Evolutionary conservation across 1,140 invertebrate genomes (phyloP).

Genomic region (Gonioctena quinquepunctata): DNA sequence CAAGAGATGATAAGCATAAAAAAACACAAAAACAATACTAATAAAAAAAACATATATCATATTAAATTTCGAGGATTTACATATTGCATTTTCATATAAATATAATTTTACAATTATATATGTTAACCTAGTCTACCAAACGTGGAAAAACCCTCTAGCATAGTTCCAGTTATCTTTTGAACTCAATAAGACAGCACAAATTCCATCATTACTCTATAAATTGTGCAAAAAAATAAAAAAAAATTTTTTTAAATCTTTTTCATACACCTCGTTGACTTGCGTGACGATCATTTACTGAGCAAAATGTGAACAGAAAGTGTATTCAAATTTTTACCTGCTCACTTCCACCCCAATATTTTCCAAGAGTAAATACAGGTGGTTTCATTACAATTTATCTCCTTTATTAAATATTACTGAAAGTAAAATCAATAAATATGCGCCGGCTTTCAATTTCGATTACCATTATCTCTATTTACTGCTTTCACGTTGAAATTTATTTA

Average conservation of each 20-base stretch:
- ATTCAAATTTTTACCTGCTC: constrained; percentile 38
- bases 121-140: not conserved
- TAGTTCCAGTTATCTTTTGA: too few species aligned
- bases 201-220: not conserved
- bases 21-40: too few species aligned
- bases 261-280: not conserved
- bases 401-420: constrained; percentile 46
- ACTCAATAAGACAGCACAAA: not conserved
- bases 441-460: constrained; percentile 36
- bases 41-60: too few species aligned
- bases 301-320: constrained; percentile 23
- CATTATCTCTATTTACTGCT: constrained; percentile 40
- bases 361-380: constrained; percentile 51
- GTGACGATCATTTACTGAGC: not conserved
- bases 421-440: constrained; percentile 43
- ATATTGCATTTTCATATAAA: too few species aligned
- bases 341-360: constrained; percentile 31
- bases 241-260: not conserved
- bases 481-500: constrained; percentile 35
- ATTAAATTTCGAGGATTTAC: too few species aligned
- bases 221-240: not conserved
- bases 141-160: too few species aligned
- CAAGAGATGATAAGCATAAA: too few species aligned
- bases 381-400: constrained; percentile 46
- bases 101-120: too few species aligned